phyloP scores from a whole-genome alignment of 2,888 invertebrate genomes.

The Bombylius discolor region DNA sequence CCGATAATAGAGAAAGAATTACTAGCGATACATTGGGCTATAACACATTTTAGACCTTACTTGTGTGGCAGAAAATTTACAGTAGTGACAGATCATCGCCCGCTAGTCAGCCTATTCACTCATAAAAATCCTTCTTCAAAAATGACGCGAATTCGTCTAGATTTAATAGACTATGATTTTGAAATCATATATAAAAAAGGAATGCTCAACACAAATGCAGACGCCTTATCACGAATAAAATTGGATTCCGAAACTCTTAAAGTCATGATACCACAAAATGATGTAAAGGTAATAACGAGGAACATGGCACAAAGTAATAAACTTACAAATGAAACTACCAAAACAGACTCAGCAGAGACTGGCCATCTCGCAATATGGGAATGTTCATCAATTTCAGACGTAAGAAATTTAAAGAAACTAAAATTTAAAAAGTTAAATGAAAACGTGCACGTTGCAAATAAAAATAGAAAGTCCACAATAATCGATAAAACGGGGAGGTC shows the following conservation, averaged over 20 bases:
- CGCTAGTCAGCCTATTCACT: too few relatives aligned
- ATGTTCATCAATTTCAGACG: neutral
- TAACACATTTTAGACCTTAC: neutral
- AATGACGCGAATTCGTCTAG: too few relatives aligned
- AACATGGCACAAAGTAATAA: neutral
- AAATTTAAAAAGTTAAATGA: neutral
- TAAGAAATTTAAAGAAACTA: neutral
- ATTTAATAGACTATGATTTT: too few relatives aligned
- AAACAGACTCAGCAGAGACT: too few relatives aligned
- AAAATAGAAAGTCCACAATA: neutral
- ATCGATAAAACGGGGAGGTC: neutral
- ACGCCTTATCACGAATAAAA: neutral
- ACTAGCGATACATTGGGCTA: conserved; percentile 15
- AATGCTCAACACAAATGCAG: neutral
- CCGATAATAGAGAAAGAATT: conserved; percentile 21
- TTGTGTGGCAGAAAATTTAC: too few relatives aligned
- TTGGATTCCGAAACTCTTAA: neutral
- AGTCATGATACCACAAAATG: neutral
- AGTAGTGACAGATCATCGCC: too few relatives aligned
- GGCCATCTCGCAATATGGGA: neutral
- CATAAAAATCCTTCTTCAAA: too few relatives aligned
- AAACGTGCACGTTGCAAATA: neutral
- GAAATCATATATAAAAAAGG: too few relatives aligned
- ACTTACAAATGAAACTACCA: neutral
- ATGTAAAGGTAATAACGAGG: too few relatives aligned